These are phyloP conservation scores for Notarius lentiginosus DNA, from an alignment of 2,113 vertebrate genomes.

Conservation along the genomic window DNA sequence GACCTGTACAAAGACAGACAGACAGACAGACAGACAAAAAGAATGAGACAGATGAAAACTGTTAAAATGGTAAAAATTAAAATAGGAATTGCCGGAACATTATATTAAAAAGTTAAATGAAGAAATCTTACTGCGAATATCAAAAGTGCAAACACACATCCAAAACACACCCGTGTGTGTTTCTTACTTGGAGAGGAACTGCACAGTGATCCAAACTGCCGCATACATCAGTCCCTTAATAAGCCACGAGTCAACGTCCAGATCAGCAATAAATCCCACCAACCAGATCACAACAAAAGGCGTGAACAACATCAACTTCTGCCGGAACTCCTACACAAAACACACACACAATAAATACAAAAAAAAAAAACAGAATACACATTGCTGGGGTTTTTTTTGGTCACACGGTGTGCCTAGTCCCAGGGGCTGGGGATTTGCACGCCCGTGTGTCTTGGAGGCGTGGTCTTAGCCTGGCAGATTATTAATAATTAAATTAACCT, in stretches of 20 bases:
- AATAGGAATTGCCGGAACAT: background rate
- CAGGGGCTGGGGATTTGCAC: no score
- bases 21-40: background rate
- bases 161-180: background rate
- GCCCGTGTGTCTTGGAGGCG: background rate
- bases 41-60: background rate
- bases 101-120: background rate
- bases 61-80: background rate
- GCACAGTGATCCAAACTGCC: constrained; percentile 91
- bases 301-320: constrained; percentile 99
- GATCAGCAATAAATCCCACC: constrained; percentile 96
- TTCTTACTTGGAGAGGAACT: constrained; percentile 96
- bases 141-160: background rate
- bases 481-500: constrained; percentile 72
- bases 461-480: background rate
- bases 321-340: constrained; percentile 87
- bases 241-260: constrained; percentile 97
- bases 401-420: no score
- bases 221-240: constrained; percentile 96
- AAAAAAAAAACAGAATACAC: background rate
- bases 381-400: background rate
- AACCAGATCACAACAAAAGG: constrained; percentile 99
- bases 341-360: background rate
- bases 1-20: constrained; percentile 71
- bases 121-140: background rate